Conservation (phyloP, 2,888 invertebrate species). For the Argyresthia goedartella region DNA sequence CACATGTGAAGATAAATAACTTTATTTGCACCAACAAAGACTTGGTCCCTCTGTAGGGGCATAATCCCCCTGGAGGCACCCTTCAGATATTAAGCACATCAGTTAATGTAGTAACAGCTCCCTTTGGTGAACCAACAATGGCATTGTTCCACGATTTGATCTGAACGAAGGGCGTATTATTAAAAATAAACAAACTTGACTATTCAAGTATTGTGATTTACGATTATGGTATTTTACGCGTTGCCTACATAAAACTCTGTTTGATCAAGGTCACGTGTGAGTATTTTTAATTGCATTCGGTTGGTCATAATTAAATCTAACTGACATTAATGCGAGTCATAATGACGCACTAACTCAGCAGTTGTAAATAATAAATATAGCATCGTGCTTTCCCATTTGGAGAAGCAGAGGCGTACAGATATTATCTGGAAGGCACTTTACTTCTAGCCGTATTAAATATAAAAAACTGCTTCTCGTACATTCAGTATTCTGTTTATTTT, state of each 20-base stretch:
- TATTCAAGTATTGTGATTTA: too few species aligned
- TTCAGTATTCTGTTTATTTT: too few species aligned
- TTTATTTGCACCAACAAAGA: constrained; percentile 53
- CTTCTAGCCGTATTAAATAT: too few species aligned
- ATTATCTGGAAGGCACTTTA: too few species aligned
- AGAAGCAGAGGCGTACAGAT: too few species aligned
- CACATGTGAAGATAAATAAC: constrained; percentile 54
- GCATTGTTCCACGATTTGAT: constrained; percentile 52
- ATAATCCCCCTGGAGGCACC: constrained; percentile 39
- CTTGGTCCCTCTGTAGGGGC: constrained; percentile 32
- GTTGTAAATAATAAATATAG: too few species aligned
- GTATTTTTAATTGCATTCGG: background rate
- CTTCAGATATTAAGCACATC: constrained; percentile 48
- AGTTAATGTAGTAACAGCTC: constrained; percentile 61
- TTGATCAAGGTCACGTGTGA: constrained; percentile 3
- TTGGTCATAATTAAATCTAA: background rate
- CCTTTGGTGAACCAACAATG: constrained; percentile 54
- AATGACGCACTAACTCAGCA: too few species aligned
- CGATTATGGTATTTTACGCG: too few species aligned
- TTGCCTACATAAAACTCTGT: too few species aligned
- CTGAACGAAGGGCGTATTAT: constrained; percentile 41
- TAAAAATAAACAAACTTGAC: constrained; percentile 40
- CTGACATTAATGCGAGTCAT: too few species aligned
- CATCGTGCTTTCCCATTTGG: too few species aligned
- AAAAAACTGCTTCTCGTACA: too few species aligned